These are phyloP conservation scores for Acanthosepion pharaonis DNA, from an alignment of 2,888 invertebrate genomes.

Conservation along the genomic window DNA sequence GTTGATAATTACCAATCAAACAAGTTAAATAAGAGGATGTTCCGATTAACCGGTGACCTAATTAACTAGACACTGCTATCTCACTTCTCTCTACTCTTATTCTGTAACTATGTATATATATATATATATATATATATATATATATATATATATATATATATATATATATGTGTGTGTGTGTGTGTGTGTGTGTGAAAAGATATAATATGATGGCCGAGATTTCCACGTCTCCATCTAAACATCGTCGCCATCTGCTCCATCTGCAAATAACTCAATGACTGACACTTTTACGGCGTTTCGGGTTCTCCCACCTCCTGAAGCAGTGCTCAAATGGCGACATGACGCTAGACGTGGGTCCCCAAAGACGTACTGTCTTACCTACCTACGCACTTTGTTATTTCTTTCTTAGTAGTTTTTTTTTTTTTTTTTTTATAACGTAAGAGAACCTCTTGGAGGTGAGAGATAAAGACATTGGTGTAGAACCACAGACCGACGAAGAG, in stretches of 20 bases:
- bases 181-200: background rate
- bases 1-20: no score
- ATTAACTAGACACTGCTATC: no score
- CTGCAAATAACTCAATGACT: slow-evolving; percentile 33
- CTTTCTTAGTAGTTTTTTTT: background rate
- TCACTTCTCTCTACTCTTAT: no score
- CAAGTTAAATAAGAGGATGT: no score
- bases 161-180: background rate
- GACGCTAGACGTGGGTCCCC: background rate
- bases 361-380: background rate
- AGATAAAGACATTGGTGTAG: background rate
- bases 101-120: background rate
- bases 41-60: no score
- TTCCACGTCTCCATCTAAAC: background rate
- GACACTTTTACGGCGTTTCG: slow-evolving; percentile 14
- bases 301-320: background rate
- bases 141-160: background rate
- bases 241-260: slow-evolving; percentile 20
- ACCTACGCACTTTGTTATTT: background rate
- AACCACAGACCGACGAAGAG: background rate
- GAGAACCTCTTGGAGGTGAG: background rate
- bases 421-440: background rate
- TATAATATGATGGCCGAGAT: background rate
- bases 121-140: background rate
- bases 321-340: slow-evolving; percentile 8